These are phyloP conservation scores for Reticulitermes speratus DNA, from an alignment of 1,140 invertebrate genomes.

Conservation along the genomic window DNA sequence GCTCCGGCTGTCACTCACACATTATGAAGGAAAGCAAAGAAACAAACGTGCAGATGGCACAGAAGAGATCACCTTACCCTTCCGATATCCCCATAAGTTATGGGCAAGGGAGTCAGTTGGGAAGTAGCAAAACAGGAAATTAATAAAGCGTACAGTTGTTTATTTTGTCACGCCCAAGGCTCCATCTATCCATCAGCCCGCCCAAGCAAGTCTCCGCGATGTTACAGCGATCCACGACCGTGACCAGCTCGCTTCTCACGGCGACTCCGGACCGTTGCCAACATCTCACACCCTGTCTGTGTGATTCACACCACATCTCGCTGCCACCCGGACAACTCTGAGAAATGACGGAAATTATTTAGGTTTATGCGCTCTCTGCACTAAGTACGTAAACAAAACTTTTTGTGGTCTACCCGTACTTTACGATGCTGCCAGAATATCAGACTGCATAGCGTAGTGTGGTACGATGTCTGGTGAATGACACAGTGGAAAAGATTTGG, in stretches of 20 bases:
- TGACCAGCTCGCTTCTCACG: too few relatives aligned
- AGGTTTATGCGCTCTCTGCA: too few relatives aligned
- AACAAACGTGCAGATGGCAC: neutral
- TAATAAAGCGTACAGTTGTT: conserved; percentile 11
- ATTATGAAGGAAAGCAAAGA: neutral
- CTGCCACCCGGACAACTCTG: too few relatives aligned
- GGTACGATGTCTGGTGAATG: too few relatives aligned
- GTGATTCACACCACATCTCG: neutral
- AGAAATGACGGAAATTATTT: too few relatives aligned
- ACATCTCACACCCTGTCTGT: neutral
- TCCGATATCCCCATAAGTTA: neutral
- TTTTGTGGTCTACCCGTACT: too few relatives aligned
- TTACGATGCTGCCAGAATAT: too few relatives aligned
- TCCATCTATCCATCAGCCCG: conserved; percentile 12
- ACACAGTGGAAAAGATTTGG: too few relatives aligned
- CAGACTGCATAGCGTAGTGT: too few relatives aligned
- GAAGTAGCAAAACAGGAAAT: neutral
- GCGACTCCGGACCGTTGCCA: neutral
- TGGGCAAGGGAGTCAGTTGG: neutral
- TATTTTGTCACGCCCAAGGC: neutral
- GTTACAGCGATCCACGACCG: neutral
- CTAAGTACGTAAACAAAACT: too few relatives aligned
- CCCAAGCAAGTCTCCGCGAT: neutral
- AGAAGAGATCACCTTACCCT: neutral
- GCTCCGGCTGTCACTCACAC: neutral